A percentile compares a stretch with the other conserved stretches of the same genome.
Evolutionary conservation across 2,888 invertebrate species (phyloP).

Genomic region (Bruchidius siliquastri): DNA sequence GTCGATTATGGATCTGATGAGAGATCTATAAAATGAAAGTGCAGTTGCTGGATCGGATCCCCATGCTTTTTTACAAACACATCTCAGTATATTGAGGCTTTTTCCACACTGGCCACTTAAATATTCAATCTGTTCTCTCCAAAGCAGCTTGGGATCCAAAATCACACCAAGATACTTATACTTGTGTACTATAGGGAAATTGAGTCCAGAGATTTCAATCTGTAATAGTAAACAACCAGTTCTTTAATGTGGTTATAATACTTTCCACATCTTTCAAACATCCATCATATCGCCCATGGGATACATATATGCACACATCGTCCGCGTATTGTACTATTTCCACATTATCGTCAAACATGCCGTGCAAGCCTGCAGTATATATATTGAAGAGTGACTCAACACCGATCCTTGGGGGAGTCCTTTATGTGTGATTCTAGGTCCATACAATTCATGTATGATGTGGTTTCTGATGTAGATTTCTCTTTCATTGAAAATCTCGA

Average conservation of each 20-base stretch:
- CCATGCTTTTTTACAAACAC: constrained; percentile 3
- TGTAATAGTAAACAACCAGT: neutral
- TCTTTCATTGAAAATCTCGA: constrained; percentile 3
- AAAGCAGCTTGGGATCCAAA: constrained; percentile 5
- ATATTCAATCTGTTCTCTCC: constrained; percentile 6
- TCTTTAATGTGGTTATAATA: neutral
- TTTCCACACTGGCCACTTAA: constrained; percentile 2
- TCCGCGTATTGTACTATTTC: constrained; percentile 4
- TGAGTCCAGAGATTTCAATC: neutral
- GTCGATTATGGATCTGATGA: constrained; percentile 2
- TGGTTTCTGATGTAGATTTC: constrained; percentile 6
- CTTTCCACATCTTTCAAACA: constrained; percentile 1
- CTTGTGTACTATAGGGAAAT: neutral
- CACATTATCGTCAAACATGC: neutral
- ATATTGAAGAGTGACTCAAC: constrained; percentile 2
- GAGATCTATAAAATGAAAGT: constrained; percentile 1
- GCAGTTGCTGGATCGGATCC: constrained; percentile 2
- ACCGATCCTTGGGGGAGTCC: constrained; percentile 8
- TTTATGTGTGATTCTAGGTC: constrained; percentile 21
- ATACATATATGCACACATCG: neutral
- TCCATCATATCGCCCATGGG: neutral
- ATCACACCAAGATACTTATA: constrained; percentile 5
- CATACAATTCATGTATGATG: constrained; percentile 10
- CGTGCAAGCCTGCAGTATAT: constrained; percentile 1
- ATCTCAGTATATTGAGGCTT: constrained; percentile 4